Conservation (phyloP, 37 sponge, comb jelly and placozoan species). For the Haliclona indistincta region DNA sequence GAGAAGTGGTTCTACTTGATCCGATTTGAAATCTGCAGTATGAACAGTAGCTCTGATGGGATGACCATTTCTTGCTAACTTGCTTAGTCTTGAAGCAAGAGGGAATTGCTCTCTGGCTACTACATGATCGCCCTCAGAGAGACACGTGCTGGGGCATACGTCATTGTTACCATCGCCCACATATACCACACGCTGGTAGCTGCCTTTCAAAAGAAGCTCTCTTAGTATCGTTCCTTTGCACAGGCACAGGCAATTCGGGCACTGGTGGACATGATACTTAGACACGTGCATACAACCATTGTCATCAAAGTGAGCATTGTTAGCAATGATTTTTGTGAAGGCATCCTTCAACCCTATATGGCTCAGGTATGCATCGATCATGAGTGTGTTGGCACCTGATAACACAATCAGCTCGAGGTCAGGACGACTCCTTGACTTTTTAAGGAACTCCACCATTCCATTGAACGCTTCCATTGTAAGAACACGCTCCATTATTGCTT, state of each 20-base stretch:
- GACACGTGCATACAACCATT: constrained; percentile 40
- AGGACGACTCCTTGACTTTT: background rate
- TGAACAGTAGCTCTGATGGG: no score
- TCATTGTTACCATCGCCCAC: constrained; percentile 77
- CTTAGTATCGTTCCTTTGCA: constrained; percentile 70
- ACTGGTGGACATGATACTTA: constrained; percentile 51
- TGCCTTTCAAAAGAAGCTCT: constrained; percentile 3
- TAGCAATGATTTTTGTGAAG: constrained; percentile 43
- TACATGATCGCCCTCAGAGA: constrained; percentile 50
- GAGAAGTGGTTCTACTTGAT: no score
- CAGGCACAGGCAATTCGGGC: constrained; percentile 76
- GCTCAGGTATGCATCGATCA: constrained; percentile 58
- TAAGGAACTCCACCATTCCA: constrained; percentile 16
- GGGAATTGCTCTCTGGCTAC: constrained; percentile 62
- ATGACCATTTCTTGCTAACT: no score
- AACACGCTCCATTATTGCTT: constrained; percentile 34
- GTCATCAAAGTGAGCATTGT: constrained; percentile 70
- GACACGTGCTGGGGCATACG: constrained; percentile 43
- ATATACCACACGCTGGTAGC: constrained; percentile 54
- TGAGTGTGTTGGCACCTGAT: constrained; percentile 75
- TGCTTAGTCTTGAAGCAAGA: constrained; percentile 24
- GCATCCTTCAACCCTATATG: constrained; percentile 36
- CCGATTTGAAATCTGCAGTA: no score
- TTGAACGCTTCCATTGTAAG: constrained; percentile 2
- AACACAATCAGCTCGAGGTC: constrained; percentile 50